Percentiles rank a stretch among this genome's conserved stretches.
phyloP scores from a whole-genome alignment of 2,797 vertebrate genomes.

The Centroberyx gerrardi region DNA sequence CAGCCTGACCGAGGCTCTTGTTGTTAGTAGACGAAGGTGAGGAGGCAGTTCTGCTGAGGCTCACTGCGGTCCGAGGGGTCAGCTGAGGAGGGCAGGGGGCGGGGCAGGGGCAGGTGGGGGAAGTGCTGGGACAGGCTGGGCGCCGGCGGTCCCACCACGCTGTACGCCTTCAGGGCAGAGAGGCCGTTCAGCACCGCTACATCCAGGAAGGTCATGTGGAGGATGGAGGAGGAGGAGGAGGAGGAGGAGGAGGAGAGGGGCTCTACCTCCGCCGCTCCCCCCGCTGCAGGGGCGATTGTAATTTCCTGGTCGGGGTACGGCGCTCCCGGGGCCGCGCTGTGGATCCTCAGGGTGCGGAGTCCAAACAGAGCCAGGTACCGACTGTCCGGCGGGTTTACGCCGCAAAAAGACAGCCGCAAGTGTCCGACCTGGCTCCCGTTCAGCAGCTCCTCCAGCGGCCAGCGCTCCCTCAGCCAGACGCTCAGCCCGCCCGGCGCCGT shows the following conservation, averaged over 20 bases:
- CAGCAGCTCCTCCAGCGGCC: conserved; percentile 77
- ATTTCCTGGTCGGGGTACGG: conserved; percentile 63
- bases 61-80: conserved; percentile 9
- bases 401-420: conserved; percentile 76
- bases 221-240: conserved; percentile 33
- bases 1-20: neutral
- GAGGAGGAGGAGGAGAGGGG: conserved; percentile 23
- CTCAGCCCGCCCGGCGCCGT: conserved; percentile 39
- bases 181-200: conserved; percentile 69
- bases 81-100: neutral
- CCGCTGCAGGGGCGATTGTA: conserved; percentile 31
- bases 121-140: conserved; percentile 66
- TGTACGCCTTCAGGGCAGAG: conserved; percentile 80
- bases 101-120: conserved; percentile 61
- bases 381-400: conserved; percentile 32
- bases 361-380: conserved; percentile 72
- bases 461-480: conserved; percentile 74
- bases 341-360: conserved; percentile 71
- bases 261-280: neutral
- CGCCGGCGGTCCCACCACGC: conserved; percentile 66
- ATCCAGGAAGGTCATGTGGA: conserved; percentile 76
- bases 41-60: conserved; percentile 51
- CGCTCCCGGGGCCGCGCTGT: conserved; percentile 48
- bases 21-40: conserved; percentile 81
- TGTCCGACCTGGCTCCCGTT: conserved; percentile 71